Conservation (phyloP, 2,113 vertebrate genomes). For the Xiphophorus hellerii region DNA sequence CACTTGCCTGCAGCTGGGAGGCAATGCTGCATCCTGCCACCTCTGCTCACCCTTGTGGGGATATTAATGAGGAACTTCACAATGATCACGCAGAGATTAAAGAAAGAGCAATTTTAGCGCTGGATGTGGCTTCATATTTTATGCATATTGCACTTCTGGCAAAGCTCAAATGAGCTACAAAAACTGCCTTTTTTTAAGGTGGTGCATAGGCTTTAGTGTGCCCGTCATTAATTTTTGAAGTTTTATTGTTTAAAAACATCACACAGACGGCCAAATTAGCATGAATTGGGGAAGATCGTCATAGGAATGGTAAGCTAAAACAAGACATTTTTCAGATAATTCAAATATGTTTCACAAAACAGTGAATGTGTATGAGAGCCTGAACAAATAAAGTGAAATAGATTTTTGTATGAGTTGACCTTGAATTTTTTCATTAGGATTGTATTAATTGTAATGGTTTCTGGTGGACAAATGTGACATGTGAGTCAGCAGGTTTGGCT, state of each 20-base stretch:
- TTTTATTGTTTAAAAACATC: constrained; percentile 19
- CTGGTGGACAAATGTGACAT: neutral
- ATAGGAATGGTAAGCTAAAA: neutral
- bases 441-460: neutral
- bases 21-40: constrained; percentile 33
- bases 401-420: neutral
- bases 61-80: constrained; percentile 18
- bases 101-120: constrained; percentile 3
- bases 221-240: constrained; percentile 12
- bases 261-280: constrained; percentile 8
- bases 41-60: constrained; percentile 13
- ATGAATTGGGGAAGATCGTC: neutral
- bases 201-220: neutral
- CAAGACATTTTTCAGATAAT: no score
- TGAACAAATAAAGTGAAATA: neutral
- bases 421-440: neutral
- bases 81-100: neutral
- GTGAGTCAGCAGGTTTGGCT: neutral
- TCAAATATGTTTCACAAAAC: no score
- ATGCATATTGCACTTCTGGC: constrained; percentile 2
- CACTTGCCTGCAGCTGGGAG: constrained; percentile 7
- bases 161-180: neutral
- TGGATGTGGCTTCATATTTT: constrained; percentile 7
- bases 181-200: neutral
- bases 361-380: no score